Conservation (phyloP, 2,113 vertebrate species). For the Connochaetes taurinus region DNA sequence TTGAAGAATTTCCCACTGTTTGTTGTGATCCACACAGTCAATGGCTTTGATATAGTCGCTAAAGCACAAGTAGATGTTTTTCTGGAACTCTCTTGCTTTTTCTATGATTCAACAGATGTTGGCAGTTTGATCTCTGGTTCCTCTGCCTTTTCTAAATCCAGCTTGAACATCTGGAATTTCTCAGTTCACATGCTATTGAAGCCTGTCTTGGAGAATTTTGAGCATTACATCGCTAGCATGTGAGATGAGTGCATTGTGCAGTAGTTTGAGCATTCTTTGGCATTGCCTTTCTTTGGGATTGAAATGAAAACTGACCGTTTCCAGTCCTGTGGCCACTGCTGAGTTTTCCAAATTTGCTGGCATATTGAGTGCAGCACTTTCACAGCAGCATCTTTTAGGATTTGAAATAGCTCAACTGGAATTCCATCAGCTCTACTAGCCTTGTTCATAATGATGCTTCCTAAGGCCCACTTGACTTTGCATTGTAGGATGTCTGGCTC, state of each 20-base stretch:
- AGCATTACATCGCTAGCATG: rapidly evolving
- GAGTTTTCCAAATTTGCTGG: neutral
- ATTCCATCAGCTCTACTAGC: neutral
- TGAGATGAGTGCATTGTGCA: neutral
- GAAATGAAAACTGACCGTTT: neutral
- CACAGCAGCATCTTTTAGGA: neutral
- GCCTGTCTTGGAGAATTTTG: neutral
- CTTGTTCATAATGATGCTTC: neutral
- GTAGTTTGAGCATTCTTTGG: neutral
- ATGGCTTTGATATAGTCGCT: neutral
- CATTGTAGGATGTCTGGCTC: neutral
- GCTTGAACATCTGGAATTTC: neutral
- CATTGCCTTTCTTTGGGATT: neutral
- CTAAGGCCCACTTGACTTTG: neutral
- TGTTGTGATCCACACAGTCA: neutral
- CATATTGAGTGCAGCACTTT: neutral
- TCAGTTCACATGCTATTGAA: neutral
- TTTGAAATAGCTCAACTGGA: neutral
- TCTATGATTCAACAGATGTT: neutral
- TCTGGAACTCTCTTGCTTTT: neutral
- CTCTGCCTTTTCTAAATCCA: neutral
- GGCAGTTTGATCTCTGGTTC: neutral
- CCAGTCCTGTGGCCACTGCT: neutral
- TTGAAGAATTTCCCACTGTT: neutral
- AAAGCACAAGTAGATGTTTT: neutral